These are phyloP conservation scores for Saccostrea glomerata DNA, from an alignment of 1,140 invertebrate genomes.

Conservation along the genomic window DNA sequence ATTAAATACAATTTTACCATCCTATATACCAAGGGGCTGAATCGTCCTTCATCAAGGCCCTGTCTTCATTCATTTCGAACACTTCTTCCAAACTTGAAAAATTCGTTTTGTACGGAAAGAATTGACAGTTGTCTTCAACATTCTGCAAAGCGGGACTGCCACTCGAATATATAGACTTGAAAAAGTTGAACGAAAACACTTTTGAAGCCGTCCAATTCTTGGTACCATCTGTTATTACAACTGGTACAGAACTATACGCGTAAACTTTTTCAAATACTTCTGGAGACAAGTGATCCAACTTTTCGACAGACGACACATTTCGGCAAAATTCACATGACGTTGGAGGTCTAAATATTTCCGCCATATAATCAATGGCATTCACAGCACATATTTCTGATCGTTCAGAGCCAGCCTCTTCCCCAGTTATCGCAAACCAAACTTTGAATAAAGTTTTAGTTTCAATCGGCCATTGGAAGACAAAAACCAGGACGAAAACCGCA, in stretches of 20 bases:
- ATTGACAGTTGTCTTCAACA: constrained; percentile 85
- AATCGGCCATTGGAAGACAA: constrained; percentile 70
- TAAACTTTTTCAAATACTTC: constrained; percentile 82
- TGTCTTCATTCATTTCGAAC: constrained; percentile 84
- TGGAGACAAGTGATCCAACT: constrained; percentile 80
- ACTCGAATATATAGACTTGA: constrained; percentile 87
- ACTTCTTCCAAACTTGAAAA: constrained; percentile 88
- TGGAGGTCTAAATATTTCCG: constrained; percentile 86
- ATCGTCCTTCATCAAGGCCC: constrained; percentile 84
- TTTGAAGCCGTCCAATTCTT: constrained; percentile 87
- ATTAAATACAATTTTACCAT: constrained; percentile 84
- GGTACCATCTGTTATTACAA: constrained; percentile 90
- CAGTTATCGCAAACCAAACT: constrained; percentile 58
- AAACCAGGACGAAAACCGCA: constrained; percentile 46
- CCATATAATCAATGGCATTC: constrained; percentile 81
- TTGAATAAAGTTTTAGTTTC: constrained; percentile 55
- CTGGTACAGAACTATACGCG: constrained; percentile 88
- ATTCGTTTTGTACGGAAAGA: constrained; percentile 94
- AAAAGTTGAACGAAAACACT: constrained; percentile 89
- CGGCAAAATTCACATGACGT: constrained; percentile 89
- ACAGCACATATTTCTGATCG: constrained; percentile 73
- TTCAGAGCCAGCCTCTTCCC: constrained; percentile 63
- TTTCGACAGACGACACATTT: constrained; percentile 82
- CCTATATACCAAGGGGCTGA: constrained; percentile 93
- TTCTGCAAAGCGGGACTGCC: constrained; percentile 68